These are phyloP conservation scores for Edolisoma coerulescens DNA, from an alignment of 2,113 vertebrate genomes.

Conservation along the genomic window DNA sequence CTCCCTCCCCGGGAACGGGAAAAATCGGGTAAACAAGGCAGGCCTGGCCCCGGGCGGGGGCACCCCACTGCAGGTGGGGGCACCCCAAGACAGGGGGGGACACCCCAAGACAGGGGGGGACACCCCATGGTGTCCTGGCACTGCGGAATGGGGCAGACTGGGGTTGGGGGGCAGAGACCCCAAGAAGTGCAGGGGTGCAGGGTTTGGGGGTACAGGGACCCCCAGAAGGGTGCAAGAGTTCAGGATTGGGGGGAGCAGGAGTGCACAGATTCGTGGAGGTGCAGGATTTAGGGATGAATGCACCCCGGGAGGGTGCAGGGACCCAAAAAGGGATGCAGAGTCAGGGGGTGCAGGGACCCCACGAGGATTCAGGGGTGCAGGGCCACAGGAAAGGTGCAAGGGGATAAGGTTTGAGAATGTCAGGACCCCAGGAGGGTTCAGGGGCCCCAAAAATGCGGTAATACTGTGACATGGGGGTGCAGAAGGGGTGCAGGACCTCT, in stretches of 20 bases:
- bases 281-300: background rate
- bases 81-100: background rate
- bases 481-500: background rate
- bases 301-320: background rate
- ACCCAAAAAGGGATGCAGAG: background rate
- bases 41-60: background rate
- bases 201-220: background rate
- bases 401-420: background rate
- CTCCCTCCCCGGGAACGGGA: slow-evolving; percentile 19
- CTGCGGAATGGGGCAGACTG: accelerated
- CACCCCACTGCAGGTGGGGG: background rate
- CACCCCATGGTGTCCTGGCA: background rate
- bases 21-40: slow-evolving; percentile 34
- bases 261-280: accelerated
- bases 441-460: background rate
- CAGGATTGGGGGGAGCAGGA: background rate
- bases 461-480: background rate
- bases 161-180: background rate
- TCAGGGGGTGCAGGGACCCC: background rate
- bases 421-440: too few relatives aligned
- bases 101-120: background rate
- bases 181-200: background rate
- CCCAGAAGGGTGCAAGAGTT: background rate
- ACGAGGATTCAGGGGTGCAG: background rate
- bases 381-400: too few relatives aligned